Base-by-base conservation (phyloP, 2,888 invertebrate species). In the Alloplasta piceator region DNA sequence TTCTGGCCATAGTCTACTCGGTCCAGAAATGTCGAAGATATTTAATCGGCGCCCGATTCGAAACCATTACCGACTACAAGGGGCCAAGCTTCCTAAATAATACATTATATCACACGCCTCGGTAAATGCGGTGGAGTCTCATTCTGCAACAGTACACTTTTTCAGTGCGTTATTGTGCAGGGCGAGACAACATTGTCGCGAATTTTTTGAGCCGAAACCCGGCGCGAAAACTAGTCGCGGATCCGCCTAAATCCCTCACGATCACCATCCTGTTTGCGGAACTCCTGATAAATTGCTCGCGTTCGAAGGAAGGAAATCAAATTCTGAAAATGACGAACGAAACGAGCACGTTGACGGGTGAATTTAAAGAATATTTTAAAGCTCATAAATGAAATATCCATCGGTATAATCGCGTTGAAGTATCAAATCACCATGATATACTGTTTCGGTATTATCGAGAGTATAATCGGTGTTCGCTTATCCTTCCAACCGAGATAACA, bases 51-150 rank as follows among this genome's bases (percentile, higher is more conserved):
- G 60, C 46, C 4, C 4, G 60, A 10, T 78, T 90, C 6, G 72
- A 82, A 0, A 80, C 89, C 2, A 64, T 83, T 16, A 87, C 86
- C 0, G 90, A 89, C 68, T 86, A 88, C 80, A 83, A 85, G 12
- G 81, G 84, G 0, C 66, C 88, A 1, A 84, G 81, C 0, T 89
- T 88, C 64, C 43, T 90, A 7, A 80, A 80, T 12, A 80, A 70
- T 0, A 89, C 89, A 52, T 71, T 85, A 12, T 73, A 88, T 16
- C 78, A 84, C 5, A 84, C 68, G 38, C 71, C 83, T 0, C 78
- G 88, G 2, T 52, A 89, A 4, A 84, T 82, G 4, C 72, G 89
- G 0, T 90, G 89, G 88, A 76, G 83, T n/a, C 38, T 86, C 0
- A 75, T 79, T n/a, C 61, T 88, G 6, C 86, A 87, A 43, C 85